Conservation (phyloP, 2,797 vertebrate genomes). For the Apogon talboti region DNA sequence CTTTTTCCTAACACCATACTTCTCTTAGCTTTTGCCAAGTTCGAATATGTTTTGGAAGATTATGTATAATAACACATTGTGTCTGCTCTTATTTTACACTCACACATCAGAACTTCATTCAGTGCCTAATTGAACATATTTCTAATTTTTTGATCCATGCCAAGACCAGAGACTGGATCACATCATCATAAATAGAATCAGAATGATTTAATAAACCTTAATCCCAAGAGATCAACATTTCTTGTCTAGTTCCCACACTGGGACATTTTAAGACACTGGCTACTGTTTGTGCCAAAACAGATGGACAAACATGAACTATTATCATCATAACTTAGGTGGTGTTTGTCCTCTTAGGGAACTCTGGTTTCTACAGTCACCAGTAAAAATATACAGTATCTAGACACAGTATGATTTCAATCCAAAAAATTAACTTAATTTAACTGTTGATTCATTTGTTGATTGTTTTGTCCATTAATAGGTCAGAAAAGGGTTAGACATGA, state of each 20-base stretch:
- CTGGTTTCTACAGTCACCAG: too few relatives aligned
- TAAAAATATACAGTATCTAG: too few relatives aligned
- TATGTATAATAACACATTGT: not conserved
- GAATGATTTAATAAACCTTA: slow-evolving; percentile 22
- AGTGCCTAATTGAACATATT: not conserved
- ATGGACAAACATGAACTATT: too few relatives aligned
- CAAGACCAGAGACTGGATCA: slow-evolving; percentile 2
- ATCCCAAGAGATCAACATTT: slow-evolving; percentile 29
- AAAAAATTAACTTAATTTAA: too few relatives aligned
- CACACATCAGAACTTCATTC: not conserved
- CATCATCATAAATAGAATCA: slow-evolving; percentile 38
- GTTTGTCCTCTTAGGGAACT: too few relatives aligned
- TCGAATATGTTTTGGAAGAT: not conserved
- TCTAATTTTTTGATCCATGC: not conserved
- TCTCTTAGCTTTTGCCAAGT: not conserved
- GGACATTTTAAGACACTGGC: slow-evolving; percentile 14
- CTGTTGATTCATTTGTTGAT: too few relatives aligned
- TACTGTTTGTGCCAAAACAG: slow-evolving; percentile 9
- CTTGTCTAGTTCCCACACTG: slow-evolving; percentile 35
- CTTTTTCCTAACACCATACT: not conserved
- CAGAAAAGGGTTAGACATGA: too few relatives aligned
- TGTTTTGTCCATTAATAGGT: too few relatives aligned
- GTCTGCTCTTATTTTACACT: not conserved
- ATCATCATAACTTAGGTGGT: too few relatives aligned
- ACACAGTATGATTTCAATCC: too few relatives aligned